Evolutionary conservation across 2,888 invertebrate species (phyloP).

Genomic region (Trilocha varians): DNA sequence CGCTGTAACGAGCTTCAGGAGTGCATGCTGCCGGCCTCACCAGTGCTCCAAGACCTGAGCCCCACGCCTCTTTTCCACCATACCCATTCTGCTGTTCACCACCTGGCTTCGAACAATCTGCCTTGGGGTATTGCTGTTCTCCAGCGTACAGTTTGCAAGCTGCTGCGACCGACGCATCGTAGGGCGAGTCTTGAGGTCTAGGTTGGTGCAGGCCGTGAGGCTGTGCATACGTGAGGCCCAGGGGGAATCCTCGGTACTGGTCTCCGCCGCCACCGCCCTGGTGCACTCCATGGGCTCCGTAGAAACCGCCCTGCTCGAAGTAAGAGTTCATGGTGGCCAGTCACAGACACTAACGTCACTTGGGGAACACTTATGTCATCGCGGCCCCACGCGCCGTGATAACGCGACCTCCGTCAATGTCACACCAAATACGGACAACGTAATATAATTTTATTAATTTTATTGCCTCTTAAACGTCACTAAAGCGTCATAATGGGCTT

Average conservation of each 20-base stretch:
- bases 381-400: slow-evolving; percentile 62
- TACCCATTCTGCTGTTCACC: slow-evolving; percentile 78
- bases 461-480: slow-evolving; percentile 72
- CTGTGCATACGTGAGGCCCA: slow-evolving; percentile 89
- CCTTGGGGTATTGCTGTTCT: slow-evolving; percentile 78
- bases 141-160: slow-evolving; percentile 88
- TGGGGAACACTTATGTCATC: slow-evolving; percentile 68
- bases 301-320: slow-evolving; percentile 96
- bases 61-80: slow-evolving; percentile 82
- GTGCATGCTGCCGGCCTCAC: slow-evolving; percentile 92
- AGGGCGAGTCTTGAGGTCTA: slow-evolving; percentile 91
- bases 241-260: slow-evolving; percentile 89
- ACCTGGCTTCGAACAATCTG: slow-evolving; percentile 83
- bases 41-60: slow-evolving; percentile 76
- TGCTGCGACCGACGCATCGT: slow-evolving; percentile 91
- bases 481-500: slow-evolving; percentile 70
- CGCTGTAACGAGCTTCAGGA: slow-evolving; percentile 89
- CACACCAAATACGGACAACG: slow-evolving; percentile 57
- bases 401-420: slow-evolving; percentile 67
- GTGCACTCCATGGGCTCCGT: slow-evolving; percentile 89
- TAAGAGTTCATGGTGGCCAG: slow-evolving; percentile 90
- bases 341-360: slow-evolving; percentile 65
- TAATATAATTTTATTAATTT: slow-evolving; percentile 69
- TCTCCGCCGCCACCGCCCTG: slow-evolving; percentile 83
- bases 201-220: slow-evolving; percentile 85